phyloP scores from a whole-genome alignment of 2,797 vertebrate species.

The Mus caroli region DNA sequence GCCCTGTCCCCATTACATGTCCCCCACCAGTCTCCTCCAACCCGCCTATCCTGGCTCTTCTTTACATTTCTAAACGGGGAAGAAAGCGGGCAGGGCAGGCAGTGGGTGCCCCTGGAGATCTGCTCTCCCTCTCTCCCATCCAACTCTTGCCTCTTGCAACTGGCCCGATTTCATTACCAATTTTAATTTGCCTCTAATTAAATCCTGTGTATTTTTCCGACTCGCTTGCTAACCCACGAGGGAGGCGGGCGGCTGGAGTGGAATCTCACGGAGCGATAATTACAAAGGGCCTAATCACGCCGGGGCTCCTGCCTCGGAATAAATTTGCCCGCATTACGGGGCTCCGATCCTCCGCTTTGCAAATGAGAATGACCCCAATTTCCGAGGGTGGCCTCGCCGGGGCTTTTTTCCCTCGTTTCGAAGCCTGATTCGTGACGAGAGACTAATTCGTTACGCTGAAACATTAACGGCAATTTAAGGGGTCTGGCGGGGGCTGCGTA shows the following conservation, averaged over 20 bases:
- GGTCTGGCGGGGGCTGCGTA: constrained; percentile 93
- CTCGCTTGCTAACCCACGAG: constrained; percentile 98
- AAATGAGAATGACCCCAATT: constrained; percentile 99
- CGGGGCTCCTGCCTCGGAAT: constrained; percentile 95
- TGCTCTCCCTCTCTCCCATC: constrained; percentile 88
- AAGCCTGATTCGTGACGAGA: constrained; percentile 99
- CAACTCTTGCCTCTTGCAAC: constrained; percentile 92
- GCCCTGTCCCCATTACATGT: constrained; percentile 75
- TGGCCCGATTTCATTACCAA: constrained; percentile 99
- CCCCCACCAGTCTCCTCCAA: constrained; percentile 31
- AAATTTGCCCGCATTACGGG: constrained; percentile 96
- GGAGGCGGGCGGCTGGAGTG: constrained; percentile 96
- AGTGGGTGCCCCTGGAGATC: constrained; percentile 88
- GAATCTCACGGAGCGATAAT: constrained; percentile 99
- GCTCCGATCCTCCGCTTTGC: constrained; percentile 98
- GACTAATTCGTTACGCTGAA: constrained; percentile 99
- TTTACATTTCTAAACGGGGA: constrained; percentile 91
- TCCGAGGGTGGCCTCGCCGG: constrained; percentile 96
- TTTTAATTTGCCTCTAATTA: constrained; percentile 99
- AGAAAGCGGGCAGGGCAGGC: constrained; percentile 88
- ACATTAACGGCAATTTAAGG: constrained; percentile 99
- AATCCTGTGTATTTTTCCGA: constrained; percentile 99
- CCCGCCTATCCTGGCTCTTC: constrained; percentile 84
- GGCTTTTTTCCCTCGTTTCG: constrained; percentile 93
- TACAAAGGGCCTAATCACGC: constrained; percentile 98